Conservation (phyloP, 2,113 vertebrate genomes). For the Rhabdomys dilectus region DNA sequence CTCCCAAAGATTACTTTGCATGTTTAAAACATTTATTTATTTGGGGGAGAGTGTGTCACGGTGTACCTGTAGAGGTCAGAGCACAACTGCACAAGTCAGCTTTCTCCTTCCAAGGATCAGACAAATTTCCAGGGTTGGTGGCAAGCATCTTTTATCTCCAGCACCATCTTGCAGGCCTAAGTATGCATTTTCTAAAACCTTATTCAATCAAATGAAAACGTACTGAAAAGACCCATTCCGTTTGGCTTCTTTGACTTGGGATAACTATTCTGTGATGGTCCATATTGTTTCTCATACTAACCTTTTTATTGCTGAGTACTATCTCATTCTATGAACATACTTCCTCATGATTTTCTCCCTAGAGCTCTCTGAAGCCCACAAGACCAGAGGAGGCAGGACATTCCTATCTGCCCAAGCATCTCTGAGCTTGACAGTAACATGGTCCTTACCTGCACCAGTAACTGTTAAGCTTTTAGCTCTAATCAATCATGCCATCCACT, state of each 20-base stretch:
- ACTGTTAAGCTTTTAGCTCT: not conserved
- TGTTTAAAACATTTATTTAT: not conserved
- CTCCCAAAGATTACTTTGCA: not conserved
- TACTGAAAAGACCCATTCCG: not conserved
- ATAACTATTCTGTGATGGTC: not conserved
- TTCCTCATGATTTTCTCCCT: not conserved
- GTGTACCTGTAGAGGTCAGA: not conserved
- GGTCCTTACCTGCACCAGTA: not conserved
- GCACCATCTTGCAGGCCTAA: not conserved
- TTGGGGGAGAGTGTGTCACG: not conserved
- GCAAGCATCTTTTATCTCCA: not conserved
- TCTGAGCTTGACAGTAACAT: not conserved
- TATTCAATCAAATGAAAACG: not conserved
- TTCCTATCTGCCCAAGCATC: not conserved
- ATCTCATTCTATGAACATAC: not conserved
- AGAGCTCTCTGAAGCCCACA: not conserved
- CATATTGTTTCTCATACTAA: not conserved
- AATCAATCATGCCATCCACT: not conserved
- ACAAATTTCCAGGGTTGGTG: not conserved
- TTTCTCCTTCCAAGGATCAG: not conserved
- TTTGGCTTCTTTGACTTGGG: not conserved
- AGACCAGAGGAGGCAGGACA: not conserved
- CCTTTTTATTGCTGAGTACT: not conserved
- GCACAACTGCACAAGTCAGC: not conserved
- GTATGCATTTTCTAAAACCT: not conserved